Conservation (phyloP, 2,113 vertebrate species). For the Ameiurus melas region DNA sequence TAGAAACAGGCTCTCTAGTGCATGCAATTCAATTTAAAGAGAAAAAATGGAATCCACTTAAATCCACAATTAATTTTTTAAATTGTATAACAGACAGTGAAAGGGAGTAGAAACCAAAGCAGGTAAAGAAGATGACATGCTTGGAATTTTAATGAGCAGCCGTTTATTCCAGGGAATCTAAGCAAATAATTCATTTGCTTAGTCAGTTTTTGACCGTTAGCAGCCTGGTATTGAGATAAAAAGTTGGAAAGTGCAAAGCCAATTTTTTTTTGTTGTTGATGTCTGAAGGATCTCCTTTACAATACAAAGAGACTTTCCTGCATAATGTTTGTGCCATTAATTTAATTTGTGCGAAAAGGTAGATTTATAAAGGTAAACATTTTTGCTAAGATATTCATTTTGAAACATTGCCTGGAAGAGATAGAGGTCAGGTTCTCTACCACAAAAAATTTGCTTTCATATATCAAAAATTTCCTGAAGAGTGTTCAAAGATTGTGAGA, state of each 20-base stretch:
- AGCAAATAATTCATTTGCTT: not conserved
- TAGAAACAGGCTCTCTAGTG: not conserved
- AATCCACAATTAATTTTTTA: not conserved
- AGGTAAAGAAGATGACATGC: not conserved
- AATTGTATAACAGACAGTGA: not conserved
- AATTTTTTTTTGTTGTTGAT: not conserved
- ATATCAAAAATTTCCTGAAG: slow-evolving; percentile 8
- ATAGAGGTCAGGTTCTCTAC: not conserved
- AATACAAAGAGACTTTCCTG: not conserved
- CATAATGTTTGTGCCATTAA: not conserved
- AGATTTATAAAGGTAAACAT: too few relatives aligned
- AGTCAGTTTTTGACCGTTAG: not conserved
- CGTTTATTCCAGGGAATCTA: not conserved
- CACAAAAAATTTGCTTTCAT: not conserved
- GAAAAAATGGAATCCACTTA: not conserved
- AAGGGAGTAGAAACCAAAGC: not conserved
- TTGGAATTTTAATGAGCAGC: not conserved
- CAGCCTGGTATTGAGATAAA: not conserved
- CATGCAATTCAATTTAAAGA: not conserved
- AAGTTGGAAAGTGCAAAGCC: not conserved
- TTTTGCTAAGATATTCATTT: not conserved
- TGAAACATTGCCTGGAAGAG: not conserved
- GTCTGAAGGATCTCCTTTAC: not conserved
- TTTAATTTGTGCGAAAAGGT: not conserved
- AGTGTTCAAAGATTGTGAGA: not conserved